phyloP scores from a whole-genome alignment of 2,888 invertebrate species.

The Liodrosophila aerea region DNA sequence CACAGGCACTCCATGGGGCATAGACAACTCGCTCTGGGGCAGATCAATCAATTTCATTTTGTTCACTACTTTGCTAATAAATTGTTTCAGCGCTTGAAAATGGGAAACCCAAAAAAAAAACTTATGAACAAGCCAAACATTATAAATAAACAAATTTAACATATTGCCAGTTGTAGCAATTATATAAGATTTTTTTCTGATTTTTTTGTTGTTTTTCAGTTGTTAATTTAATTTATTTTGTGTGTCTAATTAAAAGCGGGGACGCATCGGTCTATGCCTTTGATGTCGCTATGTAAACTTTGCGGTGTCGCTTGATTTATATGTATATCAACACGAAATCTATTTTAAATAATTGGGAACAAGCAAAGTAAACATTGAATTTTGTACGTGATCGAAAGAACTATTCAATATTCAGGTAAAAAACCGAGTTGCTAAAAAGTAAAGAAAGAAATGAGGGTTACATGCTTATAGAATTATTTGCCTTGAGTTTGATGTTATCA shows the following conservation, averaged over 20 bases:
- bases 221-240: slow-evolving; percentile 73
- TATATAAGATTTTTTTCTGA: slow-evolving; percentile 33
- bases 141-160: slow-evolving; percentile 60
- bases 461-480: no score
- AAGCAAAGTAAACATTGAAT: no score
- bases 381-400: not conserved
- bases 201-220: slow-evolving; percentile 24
- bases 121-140: not conserved
- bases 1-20: slow-evolving; percentile 19
- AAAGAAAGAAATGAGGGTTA: no score
- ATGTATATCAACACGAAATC: slow-evolving; percentile 6
- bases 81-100: slow-evolving; percentile 39
- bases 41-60: slow-evolving; percentile 65
- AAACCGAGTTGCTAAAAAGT: no score
- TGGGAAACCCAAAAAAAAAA: slow-evolving; percentile 4
- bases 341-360: slow-evolving; percentile 12
- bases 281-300: slow-evolving; percentile 17
- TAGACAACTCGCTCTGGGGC: slow-evolving; percentile 41
- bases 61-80: slow-evolving; percentile 61
- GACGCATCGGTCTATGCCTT: slow-evolving; percentile 16
- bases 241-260: slow-evolving; percentile 56
- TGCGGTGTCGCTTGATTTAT: slow-evolving; percentile 13
- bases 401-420: no score
- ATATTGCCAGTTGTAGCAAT: slow-evolving; percentile 61
- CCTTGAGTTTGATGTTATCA: no score